Base-by-base conservation (phyloP, 2,888 invertebrate genomes). In the Nudaria mundana region DNA sequence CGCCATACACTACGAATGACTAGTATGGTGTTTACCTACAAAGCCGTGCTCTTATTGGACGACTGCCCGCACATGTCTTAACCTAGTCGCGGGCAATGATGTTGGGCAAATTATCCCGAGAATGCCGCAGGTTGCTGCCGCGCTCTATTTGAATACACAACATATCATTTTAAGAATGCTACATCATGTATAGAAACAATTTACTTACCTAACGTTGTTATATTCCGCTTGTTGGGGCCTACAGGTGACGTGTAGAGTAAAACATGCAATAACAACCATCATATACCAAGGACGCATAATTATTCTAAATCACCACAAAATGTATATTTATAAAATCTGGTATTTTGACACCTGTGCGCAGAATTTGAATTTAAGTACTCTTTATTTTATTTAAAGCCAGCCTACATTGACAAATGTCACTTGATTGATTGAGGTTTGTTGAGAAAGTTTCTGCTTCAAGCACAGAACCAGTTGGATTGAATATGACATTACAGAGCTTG, bases 221-320 rank as follows among this genome's bases (percentile, higher is more conserved):
- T 74, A 67, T 12, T 71, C 63, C 8, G 59, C 37, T 15, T 56
- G 54, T 20, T 68, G 52, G 1, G 78, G 76, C 56, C 74, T 67
- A 44, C 74, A 46, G 7, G 41, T 31, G 15, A 40, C 47, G 44
- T 47, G 42, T 13, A 44, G 39, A 18, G 52, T 26, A 15, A 67
- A 40, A 48, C 55, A 52, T 37, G 48, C 55, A 41, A 65, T 44
- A 39, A 71, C 39, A 13, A 66, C 12, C 24, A 68, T 43, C 29
- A 65, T 28, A 18, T 61, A 43, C 50, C 53, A 54, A 53, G 40
- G 55, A 49, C 53, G 68, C 79, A 79, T 79, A 43, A 52, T 66
- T 60, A 41, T 41, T 20, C 20, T 8, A 20, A 56, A 44, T 37
- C 49, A 35, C 38, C 44, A 41, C 43, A 52, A 51, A 67, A 63